These are phyloP conservation scores for Neosalanx taihuensis DNA, from an alignment of 2,797 vertebrate genomes.

Conservation along the genomic window DNA sequence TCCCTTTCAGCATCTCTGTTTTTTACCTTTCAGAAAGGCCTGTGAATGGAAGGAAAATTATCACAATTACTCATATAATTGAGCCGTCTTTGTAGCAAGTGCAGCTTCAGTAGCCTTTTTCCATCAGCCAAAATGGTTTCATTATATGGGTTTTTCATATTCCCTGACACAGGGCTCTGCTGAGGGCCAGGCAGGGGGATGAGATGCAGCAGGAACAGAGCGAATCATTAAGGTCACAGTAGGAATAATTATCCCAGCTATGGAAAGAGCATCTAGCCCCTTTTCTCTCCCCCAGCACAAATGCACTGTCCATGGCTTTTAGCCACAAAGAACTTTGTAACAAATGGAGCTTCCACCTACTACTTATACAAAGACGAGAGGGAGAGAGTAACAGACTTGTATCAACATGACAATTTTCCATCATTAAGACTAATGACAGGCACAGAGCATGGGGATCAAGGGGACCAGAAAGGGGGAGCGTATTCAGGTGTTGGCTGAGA, in stretches of 20 bases:
- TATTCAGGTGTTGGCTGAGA: conserved; percentile 99
- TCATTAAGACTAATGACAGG: conserved; percentile 99
- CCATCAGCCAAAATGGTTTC: conserved; percentile 99
- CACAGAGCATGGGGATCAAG: conserved; percentile 99
- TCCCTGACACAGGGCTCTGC: conserved; percentile 98
- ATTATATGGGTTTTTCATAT: conserved; percentile 99
- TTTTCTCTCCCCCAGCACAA: conserved; percentile 97
- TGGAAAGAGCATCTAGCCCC: conserved; percentile 99
- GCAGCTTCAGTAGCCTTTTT: conserved; percentile 99
- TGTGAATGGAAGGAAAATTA: conserved; percentile 99
- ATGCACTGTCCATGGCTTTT: conserved; percentile 99
- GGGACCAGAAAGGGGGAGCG: conserved; percentile 92
- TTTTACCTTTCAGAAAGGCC: conserved; percentile 98
- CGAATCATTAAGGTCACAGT: conserved; percentile 99
- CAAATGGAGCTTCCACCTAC: conserved; percentile 99
- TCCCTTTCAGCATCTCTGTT: conserved; percentile 99
- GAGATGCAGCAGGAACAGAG: conserved; percentile 99
- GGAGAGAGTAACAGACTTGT: conserved; percentile 94
- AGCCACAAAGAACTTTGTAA: conserved; percentile 99
- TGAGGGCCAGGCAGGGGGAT: conserved; percentile 97
- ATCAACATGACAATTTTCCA: conserved; percentile 99
- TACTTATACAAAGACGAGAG: conserved; percentile 91
- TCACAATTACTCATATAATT: conserved; percentile 99
- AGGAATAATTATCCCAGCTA: conserved; percentile 99
- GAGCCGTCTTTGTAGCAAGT: conserved; percentile 99